These are phyloP conservation scores for Pyrrhura leucotis DNA, from an alignment of 2,797 vertebrate genomes.

Conservation along the genomic window DNA sequence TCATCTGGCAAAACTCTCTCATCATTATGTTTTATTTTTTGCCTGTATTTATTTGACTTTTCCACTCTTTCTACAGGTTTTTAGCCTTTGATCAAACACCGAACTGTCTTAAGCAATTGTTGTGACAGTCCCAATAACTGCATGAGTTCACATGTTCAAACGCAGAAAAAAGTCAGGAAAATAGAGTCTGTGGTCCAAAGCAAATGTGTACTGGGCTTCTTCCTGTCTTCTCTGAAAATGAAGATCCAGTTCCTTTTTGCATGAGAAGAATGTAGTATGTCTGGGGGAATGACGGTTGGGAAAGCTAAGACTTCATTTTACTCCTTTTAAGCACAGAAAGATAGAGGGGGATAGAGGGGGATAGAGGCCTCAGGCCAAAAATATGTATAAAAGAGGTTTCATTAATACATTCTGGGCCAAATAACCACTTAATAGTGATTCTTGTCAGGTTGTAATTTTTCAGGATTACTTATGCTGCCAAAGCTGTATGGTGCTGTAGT, in stretches of 20 bases:
- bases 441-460: not conserved
- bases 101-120: not conserved
- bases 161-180: not conserved
- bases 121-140: not conserved
- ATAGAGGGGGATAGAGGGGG: accelerated
- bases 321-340: not conserved
- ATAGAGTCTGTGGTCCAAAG: not conserved
- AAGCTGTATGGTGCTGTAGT: not conserved
- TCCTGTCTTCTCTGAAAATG: not conserved
- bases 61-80: not conserved
- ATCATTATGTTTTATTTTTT: not conserved
- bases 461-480: not conserved
- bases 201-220: not conserved
- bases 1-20: conserved; percentile 10
- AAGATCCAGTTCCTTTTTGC: not conserved
- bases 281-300: not conserved
- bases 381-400: not conserved
- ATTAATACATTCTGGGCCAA: not conserved
- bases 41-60: not conserved
- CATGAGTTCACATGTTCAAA: not conserved
- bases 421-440: not conserved
- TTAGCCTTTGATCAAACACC: not conserved
- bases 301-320: not conserved
- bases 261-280: not conserved
- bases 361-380: not conserved